Evolutionary conservation across 2,888 invertebrate genomes (phyloP).

Genomic region (Phragmatobia fuliginosa): DNA sequence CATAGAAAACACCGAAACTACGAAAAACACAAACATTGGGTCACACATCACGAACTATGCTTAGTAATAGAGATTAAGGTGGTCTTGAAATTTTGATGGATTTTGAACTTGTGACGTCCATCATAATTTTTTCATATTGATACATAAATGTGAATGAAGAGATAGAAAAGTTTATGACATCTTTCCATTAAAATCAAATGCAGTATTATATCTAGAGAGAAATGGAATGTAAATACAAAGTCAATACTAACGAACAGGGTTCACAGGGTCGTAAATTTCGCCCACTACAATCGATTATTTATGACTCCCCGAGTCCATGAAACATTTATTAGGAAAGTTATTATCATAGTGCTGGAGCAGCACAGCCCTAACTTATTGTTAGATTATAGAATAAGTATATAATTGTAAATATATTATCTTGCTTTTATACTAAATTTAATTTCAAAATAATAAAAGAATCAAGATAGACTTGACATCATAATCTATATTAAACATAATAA

Average conservation of each 20-base stretch:
- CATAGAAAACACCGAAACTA: too few species aligned
- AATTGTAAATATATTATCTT: too few species aligned
- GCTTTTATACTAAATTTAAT: background rate
- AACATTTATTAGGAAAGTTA: slow-evolving; percentile 29
- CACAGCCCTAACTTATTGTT: background rate
- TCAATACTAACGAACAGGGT: slow-evolving; percentile 22
- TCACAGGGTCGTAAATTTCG: slow-evolving; percentile 23
- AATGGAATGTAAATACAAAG: slow-evolving; percentile 14
- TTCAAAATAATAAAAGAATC: background rate
- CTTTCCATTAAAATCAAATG: background rate
- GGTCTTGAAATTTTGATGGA: too few species aligned
- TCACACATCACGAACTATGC: too few species aligned
- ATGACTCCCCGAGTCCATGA: slow-evolving; percentile 19
- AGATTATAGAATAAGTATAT: background rate
- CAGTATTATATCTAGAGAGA: background rate
- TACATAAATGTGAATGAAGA: background rate
- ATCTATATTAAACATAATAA: background rate
- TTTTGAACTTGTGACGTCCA: too few species aligned
- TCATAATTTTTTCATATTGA: too few species aligned
- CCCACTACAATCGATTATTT: slow-evolving; percentile 28
- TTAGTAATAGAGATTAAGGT: too few species aligned
- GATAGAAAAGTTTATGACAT: background rate
- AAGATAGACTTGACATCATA: background rate
- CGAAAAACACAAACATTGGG: too few species aligned
- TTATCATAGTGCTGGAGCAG: slow-evolving; percentile 15